A percentile compares a stretch with the other conserved stretches of the same genome.
Conservation (phyloP, 2,797 vertebrate species). For the Cyclopterus lumpus region DNA sequence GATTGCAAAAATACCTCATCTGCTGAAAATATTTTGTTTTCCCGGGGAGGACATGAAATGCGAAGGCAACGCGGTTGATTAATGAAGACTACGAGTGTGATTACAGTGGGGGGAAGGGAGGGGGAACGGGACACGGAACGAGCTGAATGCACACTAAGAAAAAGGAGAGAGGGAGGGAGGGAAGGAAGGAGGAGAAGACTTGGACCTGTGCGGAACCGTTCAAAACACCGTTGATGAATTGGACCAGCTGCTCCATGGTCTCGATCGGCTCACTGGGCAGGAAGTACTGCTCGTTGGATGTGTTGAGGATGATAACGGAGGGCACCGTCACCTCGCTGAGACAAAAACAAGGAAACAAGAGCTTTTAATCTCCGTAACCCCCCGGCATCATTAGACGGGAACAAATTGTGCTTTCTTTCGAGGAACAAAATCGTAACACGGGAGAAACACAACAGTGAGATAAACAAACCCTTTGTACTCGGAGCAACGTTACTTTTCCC, state of each 20-base stretch:
- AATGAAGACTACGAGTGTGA: slow-evolving; percentile 67
- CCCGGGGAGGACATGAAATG: slow-evolving; percentile 54
- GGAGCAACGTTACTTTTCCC: slow-evolving; percentile 50
- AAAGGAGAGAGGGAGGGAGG: not conserved
- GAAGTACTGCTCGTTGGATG: slow-evolving; percentile 98
- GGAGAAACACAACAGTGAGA: slow-evolving; percentile 38
- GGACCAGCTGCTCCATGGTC: slow-evolving; percentile 90
- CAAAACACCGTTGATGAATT: slow-evolving; percentile 92
- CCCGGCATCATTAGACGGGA: slow-evolving; percentile 52
- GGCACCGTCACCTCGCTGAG: slow-evolving; percentile 91
- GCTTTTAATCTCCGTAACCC: slow-evolving; percentile 60
- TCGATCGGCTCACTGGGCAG: slow-evolving; percentile 86
- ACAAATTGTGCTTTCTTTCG: slow-evolving; percentile 49
- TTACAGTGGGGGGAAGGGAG: slow-evolving; percentile 48
- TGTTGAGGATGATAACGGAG: slow-evolving; percentile 95
- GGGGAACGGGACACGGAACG: not conserved
- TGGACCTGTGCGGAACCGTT: slow-evolving; percentile 92
- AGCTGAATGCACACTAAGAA: slow-evolving; percentile 56
- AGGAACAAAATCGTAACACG: slow-evolving; percentile 59
- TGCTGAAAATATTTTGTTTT: slow-evolving; percentile 44
- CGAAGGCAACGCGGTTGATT: slow-evolving; percentile 67
- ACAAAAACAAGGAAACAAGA: slow-evolving; percentile 22
- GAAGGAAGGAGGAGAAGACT: slow-evolving; percentile 3
- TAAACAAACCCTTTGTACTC: slow-evolving; percentile 64
- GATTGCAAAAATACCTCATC: slow-evolving; percentile 64